Evolutionary conservation across 30 jellyfish, hydroid and myxozoan genomes (phyloP).

Genomic region (Catostylus mosaicus): DNA sequence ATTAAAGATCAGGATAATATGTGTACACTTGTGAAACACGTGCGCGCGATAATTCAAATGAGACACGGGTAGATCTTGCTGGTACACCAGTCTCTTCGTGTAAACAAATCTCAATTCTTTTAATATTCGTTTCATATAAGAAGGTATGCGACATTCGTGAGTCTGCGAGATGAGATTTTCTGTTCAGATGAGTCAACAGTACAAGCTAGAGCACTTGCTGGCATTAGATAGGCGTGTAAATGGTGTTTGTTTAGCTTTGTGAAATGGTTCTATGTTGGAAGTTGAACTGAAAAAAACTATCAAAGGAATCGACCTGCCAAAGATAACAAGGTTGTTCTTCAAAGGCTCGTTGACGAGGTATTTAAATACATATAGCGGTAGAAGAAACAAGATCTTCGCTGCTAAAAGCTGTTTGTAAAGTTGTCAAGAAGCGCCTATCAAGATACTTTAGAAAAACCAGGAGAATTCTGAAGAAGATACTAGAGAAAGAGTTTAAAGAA

Average conservation of each 20-base stretch:
- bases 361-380: too few species aligned
- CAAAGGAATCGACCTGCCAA: too few species aligned
- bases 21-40: slow-evolving; percentile 65
- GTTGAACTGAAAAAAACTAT: too few species aligned
- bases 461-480: too few species aligned
- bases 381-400: too few species aligned
- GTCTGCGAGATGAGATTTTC: too few species aligned
- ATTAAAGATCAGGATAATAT: slow-evolving; percentile 57
- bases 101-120: slow-evolving; percentile 25
- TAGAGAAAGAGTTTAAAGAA: too few species aligned
- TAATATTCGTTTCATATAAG: neutral
- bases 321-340: too few species aligned
- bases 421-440: too few species aligned
- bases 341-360: slow-evolving; percentile 1
- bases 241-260: slow-evolving; percentile 34
- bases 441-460: too few species aligned
- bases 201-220: slow-evolving; percentile 22
- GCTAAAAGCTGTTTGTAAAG: too few species aligned
- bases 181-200: slow-evolving; percentile 23
- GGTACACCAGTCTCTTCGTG: slow-evolving; percentile 62
- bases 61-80: slow-evolving; percentile 41
- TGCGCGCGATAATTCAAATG: slow-evolving; percentile 59
- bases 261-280: too few species aligned
- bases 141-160: neutral
- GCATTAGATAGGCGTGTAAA: neutral